Percentiles rank a stretch among this genome's conserved stretches.
Evolutionary conservation across 1,140 invertebrate genomes (phyloP).

Genomic region (Dreissena rostriformis): DNA sequence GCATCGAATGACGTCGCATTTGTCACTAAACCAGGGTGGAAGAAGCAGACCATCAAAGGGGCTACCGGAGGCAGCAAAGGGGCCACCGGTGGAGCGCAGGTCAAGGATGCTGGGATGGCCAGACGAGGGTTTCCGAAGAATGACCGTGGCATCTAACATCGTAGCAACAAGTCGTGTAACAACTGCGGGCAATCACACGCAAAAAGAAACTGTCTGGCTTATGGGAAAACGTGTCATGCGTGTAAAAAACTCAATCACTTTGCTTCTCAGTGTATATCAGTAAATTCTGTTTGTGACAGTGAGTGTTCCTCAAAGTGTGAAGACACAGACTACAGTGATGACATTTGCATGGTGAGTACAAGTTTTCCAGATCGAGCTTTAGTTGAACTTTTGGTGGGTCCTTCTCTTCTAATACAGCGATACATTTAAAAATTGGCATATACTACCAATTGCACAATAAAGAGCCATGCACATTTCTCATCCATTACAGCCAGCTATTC

Average conservation of each 20-base stretch:
- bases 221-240: neutral
- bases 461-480: neutral
- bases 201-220: neutral
- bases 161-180: neutral
- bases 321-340: neutral
- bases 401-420: neutral
- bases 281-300: neutral
- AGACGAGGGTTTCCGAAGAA: too few relatives aligned
- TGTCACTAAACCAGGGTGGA: neutral
- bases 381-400: neutral
- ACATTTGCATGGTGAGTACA: neutral
- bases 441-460: neutral
- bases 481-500: neutral
- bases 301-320: neutral
- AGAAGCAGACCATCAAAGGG: neutral
- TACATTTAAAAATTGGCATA: neutral
- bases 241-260: neutral
- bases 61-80: neutral
- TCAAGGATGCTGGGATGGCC: too few relatives aligned
- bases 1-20: neutral
- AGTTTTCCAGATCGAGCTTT: neutral
- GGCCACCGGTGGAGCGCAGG: too few relatives aligned
- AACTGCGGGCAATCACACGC: neutral
- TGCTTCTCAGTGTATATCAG: neutral
- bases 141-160: neutral